A percentile compares a stretch with the other conserved stretches of the same genome.
phyloP scores from a whole-genome alignment of 2,113 vertebrate genomes.

The Isichthys henryi region DNA sequence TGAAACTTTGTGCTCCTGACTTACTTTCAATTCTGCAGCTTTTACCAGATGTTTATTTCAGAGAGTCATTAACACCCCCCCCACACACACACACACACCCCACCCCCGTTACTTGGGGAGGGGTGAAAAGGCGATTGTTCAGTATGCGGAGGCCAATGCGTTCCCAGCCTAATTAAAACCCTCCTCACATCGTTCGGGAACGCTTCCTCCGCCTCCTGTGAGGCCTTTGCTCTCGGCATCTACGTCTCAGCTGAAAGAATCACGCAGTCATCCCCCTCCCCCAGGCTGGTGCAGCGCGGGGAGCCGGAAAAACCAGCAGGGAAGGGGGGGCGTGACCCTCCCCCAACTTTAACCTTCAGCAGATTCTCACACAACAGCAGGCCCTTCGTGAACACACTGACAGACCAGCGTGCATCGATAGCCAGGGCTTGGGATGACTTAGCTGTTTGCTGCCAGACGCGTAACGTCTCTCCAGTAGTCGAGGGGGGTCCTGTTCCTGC shows the following conservation, averaged over 20 bases:
- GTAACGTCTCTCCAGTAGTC: not conserved
- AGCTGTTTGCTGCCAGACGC: not conserved
- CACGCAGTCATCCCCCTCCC: not conserved
- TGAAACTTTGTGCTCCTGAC: not conserved
- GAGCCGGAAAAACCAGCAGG: not conserved
- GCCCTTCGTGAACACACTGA: not conserved
- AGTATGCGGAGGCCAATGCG: not conserved
- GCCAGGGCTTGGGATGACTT: not conserved
- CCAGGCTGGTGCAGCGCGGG: not conserved
- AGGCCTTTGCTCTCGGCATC: conserved; percentile 15
- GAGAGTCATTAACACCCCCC: conserved; percentile 8
- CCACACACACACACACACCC: too few species aligned
- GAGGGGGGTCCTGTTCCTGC: not conserved
- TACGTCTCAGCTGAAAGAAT: not conserved
- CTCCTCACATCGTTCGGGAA: conserved; percentile 21
- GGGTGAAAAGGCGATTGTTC: conserved; percentile 13
- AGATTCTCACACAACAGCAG: not conserved
- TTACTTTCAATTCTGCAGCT: not conserved
- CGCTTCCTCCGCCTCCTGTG: conserved; percentile 22
- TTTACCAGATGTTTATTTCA: conserved; percentile 18
- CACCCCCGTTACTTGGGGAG: not conserved
- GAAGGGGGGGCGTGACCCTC: not conserved
- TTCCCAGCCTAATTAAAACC: conserved; percentile 34
- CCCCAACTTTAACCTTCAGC: not conserved
- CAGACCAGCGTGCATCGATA: not conserved